Percentiles rank a stretch among this genome's conserved stretches.
Evolutionary conservation across 1,140 invertebrate species (phyloP).

Genomic region (Amyelois transitella): DNA sequence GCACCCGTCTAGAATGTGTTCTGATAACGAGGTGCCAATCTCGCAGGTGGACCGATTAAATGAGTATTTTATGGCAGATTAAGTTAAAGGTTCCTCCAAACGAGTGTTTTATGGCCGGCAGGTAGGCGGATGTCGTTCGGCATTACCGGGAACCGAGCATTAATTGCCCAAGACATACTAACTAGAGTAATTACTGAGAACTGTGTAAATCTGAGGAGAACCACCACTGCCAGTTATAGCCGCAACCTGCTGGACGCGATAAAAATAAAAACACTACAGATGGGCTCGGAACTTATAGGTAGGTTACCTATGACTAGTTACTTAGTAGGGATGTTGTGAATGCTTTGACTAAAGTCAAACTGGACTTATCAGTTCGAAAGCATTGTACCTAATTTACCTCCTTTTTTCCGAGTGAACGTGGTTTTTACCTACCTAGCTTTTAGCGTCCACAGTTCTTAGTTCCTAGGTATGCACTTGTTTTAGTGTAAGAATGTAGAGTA

Average conservation of each 20-base stretch:
- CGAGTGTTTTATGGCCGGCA: conserved; percentile 15
- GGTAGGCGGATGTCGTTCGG: neutral
- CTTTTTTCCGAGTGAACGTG: too few species aligned
- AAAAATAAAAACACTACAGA: neutral
- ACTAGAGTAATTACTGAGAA: neutral
- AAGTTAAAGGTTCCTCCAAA: conserved; percentile 18
- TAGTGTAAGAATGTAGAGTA: too few species aligned
- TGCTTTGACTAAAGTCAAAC: too few species aligned
- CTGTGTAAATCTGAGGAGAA: neutral
- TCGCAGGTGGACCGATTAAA: conserved; percentile 34
- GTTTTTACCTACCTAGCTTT: too few species aligned
- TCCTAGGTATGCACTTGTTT: too few species aligned
- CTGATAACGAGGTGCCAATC: conserved; percentile 36
- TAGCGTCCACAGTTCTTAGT: too few species aligned
- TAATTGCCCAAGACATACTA: neutral
- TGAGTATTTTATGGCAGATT: conserved; percentile 37
- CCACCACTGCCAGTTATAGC: neutral
- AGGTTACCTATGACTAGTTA: too few species aligned
- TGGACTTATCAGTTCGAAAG: too few species aligned
- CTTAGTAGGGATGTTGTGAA: too few species aligned
- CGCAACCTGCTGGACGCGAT: too few species aligned
- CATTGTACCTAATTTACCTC: too few species aligned
- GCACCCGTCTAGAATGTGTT: conserved; percentile 30
- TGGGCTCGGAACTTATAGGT: too few species aligned
- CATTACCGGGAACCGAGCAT: neutral